Percentiles rank a stretch among this genome's conserved stretches.
phyloP scores from a whole-genome alignment of 2,888 invertebrate species.

The Nomada lathburiana region DNA sequence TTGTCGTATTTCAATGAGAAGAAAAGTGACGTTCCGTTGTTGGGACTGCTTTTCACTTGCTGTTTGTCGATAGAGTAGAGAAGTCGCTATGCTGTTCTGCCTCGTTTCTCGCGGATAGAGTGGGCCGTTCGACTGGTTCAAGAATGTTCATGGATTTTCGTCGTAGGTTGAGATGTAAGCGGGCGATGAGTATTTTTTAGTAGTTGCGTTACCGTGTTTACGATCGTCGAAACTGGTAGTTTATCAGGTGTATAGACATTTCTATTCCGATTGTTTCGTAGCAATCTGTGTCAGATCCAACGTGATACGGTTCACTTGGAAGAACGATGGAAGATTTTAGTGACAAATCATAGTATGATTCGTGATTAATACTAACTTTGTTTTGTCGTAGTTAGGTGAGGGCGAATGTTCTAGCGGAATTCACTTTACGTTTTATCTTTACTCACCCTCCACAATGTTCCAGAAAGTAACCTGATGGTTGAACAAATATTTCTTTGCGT shows the following conservation, averaged over 20 bases:
- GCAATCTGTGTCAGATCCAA: background rate
- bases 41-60: background rate
- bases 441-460: too few relatives aligned
- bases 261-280: background rate
- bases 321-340: background rate
- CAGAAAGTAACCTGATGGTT: too few relatives aligned
- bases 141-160: background rate
- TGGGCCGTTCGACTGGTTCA: too few relatives aligned
- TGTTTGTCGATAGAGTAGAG: background rate
- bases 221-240: background rate
- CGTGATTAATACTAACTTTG: background rate
- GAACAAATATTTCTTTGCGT: too few relatives aligned
- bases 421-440: background rate
- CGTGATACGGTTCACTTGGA: background rate
- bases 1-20: background rate
- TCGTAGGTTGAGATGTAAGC: background rate
- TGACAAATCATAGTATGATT: background rate
- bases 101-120: background rate
- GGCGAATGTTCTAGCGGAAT: background rate
- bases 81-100: background rate
- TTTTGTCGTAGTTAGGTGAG: background rate
- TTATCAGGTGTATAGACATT: background rate
- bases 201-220: background rate
- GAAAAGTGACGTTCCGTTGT: background rate
- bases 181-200: background rate